Base-by-base conservation (phyloP, 2,113 vertebrate genomes). In the Hyaena hyaena region DNA sequence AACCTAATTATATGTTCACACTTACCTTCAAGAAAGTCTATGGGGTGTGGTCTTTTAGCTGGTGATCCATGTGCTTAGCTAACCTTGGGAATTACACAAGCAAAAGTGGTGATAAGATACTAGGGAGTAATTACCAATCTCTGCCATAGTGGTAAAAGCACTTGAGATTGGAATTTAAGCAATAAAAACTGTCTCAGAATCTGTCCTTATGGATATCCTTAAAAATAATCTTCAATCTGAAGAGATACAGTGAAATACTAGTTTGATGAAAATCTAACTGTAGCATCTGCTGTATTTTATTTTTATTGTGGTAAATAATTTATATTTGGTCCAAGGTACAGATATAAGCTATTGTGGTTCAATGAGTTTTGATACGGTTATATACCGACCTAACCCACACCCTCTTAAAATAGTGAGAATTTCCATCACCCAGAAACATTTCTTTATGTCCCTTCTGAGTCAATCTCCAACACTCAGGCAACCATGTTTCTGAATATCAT, bases 171-270 rank as follows among this genome's bases (percentile, higher is more conserved):
- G 73, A 84, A 88, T 5, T n/a, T 81, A 11, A 17, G 53, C 43
- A 74, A 74, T 31, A 85, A 94, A 88, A 85, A 33, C 76, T 2
- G 23, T 55, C 45, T 88, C 28, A 63, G 73, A 92, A 53, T 92
- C 85, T 31, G 9, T 83, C 48, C 68, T 74, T 45, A 65, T 43
- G 65, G 48, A 45, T 73, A 91, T 79, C 76, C 45, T 84, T 91
- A 63, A 88, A 92, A 84, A 31, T 61, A 95, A 90, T 69, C 6
- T 83, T 90, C 82, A 65, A 14, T 28, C 39, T n/a, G n/a, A 97
- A 91, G 86, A 48, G 10, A 93, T 39, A 12, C 90, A 53, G 24
- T 73, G 10, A 97, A 80, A 73, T 87, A 35, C 5, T 68, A 76
- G 5, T 83, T 7, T 86, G 15, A 82, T 83, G 1, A 90, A 77